Evolutionary conservation across 2,113 vertebrate genomes (phyloP), one percentile per base, ranked within the genome.

Genomic region (Neopipo cinnamomea): DNA sequence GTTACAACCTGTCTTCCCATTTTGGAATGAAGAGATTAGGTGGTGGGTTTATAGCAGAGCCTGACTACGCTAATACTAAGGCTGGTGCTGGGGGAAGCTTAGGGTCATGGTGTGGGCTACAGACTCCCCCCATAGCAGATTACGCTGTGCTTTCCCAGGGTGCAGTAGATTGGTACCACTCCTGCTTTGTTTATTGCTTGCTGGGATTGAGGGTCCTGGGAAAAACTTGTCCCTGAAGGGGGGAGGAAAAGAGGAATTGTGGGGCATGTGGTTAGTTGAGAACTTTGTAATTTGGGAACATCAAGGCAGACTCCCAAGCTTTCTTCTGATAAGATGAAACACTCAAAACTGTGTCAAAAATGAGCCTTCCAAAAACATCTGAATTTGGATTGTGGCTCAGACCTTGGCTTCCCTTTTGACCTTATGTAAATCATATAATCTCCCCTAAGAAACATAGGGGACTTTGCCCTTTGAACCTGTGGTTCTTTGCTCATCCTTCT

Each of bases 311-410:
- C 46, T 96, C 70, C 41, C 73, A 92, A 83, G 58, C 85, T 92
- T 76, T 95, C 83, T 81, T 84, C 83, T 93, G 92, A 95, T 96
- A 96, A 94, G 93, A 89, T 66, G 82, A 91, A 94, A 83, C 82
- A 27, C 46, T 68, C 73, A 30, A 82, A 94, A 89, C 61, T 70
- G 66, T 95, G 86, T 95, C 93, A 93, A 84, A 91, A 92, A 61
- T n/a, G 62, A 85, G 59, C 30, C 66, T 90, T 96, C 87, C 85
- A 88, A 94, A 96, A 92, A 5, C 44, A 73, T 88, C 68, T 66
- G 55, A 90, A 86, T 89, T 84, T 31, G 35, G 76, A 92, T 92
- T 2, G 1, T 3, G 9, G 68, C 56, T 93, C 21, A 14, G 77
- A 81, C 83, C 16, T 58, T 91, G 79, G 76, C 75, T 96, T 96